Evolutionary conservation across 1,140 invertebrate genomes (phyloP).

Genomic region (Stegodyphus mimosarum): DNA sequence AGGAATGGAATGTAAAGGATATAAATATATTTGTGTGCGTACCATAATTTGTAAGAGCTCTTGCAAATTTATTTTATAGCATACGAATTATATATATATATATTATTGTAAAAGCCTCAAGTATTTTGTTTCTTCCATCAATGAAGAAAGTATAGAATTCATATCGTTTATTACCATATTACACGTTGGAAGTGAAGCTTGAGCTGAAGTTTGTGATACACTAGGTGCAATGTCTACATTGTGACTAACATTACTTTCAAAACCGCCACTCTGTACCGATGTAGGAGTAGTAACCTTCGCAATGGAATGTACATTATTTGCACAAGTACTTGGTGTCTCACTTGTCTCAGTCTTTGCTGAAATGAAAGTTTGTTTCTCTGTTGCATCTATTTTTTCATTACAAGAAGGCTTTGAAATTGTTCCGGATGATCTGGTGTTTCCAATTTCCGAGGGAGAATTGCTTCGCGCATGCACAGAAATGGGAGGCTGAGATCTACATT

Average conservation of each 20-base stretch:
- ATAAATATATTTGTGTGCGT: no score
- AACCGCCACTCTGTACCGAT: conserved; percentile 1
- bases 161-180: conserved; percentile 97
- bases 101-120: conserved; percentile 83
- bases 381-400: conserved; percentile 12
- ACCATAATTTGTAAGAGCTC: no score
- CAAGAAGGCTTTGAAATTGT: not conserved
- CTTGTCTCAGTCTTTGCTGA: not conserved
- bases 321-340: not conserved
- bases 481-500: conserved; percentile 7
- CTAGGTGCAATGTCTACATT: not conserved
- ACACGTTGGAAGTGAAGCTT: conserved; percentile 72
- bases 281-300: conserved; percentile 2
- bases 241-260: conserved; percentile 14
- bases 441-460: not conserved
- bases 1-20: no score
- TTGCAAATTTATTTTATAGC: no score
- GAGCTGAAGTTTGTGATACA: not conserved
- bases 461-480: not conserved
- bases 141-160: conserved; percentile 88
- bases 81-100: no score
- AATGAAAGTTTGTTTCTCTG: conserved; percentile 5
- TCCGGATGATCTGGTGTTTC: not conserved
- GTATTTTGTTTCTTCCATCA: conserved; percentile 92
- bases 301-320: conserved; percentile 13